Evolutionary conservation across 2,113 vertebrate genomes (phyloP).

Genomic region (Oryctolagus cuniculus): mOryCun1.1 NC_091453.1:102714501-102715000

Average conservation of each 20-base stretch:
- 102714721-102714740: neutral
- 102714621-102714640: neutral
- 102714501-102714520: neutral
- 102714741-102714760: neutral
- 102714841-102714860: neutral
- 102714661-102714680: conserved; percentile 2
- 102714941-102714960: neutral
- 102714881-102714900: neutral
- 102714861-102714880: neutral
- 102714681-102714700: neutral
- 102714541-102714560: neutral
- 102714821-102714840: conserved; percentile 10
- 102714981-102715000: conserved; percentile 17
- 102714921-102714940: neutral
- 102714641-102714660: neutral
- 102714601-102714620: neutral
- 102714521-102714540: conserved; percentile 31
- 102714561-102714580: neutral
- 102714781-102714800: conserved; percentile 13
- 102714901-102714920: neutral
- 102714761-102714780: conserved; percentile 3
- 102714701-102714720: neutral
- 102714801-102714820: conserved; percentile 13
- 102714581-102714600: neutral
- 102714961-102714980: neutral